phyloP scores from a whole-genome alignment of 2,797 vertebrate species.

The Pantherophis alleghaniensis region DNA sequence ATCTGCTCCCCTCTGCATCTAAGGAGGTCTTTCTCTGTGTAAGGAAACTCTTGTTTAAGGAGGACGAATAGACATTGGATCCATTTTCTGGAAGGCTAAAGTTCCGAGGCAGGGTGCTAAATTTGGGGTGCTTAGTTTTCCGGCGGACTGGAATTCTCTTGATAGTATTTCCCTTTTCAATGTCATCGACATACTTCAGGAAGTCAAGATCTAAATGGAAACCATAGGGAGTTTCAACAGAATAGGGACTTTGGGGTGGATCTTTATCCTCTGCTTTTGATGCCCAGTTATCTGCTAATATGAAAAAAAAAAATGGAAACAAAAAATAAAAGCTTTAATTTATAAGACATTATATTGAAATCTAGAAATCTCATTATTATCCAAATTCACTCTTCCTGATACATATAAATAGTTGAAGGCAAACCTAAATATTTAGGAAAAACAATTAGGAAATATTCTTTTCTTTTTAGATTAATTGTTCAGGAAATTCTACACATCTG shows the following conservation, averaged over 20 bases:
- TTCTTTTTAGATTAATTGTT: not conserved
- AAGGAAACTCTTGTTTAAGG: conserved; percentile 76
- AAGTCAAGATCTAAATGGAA: conserved; percentile 97
- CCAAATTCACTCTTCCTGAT: not conserved
- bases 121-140: conserved; percentile 89
- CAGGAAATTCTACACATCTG: not conserved
- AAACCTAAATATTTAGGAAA: not conserved
- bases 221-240: conserved; percentile 96
- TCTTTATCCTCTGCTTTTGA: conserved; percentile 77
- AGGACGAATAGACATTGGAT: conserved; percentile 49
- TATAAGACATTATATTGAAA: not conserved
- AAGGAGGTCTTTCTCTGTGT: conserved; percentile 80
- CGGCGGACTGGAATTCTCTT: conserved; percentile 92
- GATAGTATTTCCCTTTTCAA: conserved; percentile 98
- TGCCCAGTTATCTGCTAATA: conserved; percentile 80
- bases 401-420: not conserved
- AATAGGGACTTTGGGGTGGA: conserved; percentile 89
- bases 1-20: conserved; percentile 77
- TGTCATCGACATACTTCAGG: conserved; percentile 97
- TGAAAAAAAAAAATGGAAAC: not conserved
- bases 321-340: not conserved
- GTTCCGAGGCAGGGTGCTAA: conserved; percentile 93
- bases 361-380: not conserved
- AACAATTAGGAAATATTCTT: not conserved
- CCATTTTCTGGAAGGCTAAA: conserved; percentile 90